phyloP scores from a whole-genome alignment of 1,140 invertebrate species.

The Potamilus streckersoni region DNA sequence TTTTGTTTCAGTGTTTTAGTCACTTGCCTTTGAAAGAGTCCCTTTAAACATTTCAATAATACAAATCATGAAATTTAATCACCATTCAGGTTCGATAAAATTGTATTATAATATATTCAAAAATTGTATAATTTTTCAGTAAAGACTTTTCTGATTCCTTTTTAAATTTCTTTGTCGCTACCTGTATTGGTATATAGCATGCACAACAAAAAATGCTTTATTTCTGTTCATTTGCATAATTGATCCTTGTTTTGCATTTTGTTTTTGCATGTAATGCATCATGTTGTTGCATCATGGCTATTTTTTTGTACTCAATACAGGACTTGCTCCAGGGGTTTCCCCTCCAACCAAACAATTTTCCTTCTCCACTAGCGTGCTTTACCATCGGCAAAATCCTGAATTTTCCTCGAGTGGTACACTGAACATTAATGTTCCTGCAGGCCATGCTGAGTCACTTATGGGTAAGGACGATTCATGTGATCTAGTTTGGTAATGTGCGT shows the following conservation, averaged over 20 bases:
- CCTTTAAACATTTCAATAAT: too few species aligned
- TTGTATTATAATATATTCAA: too few species aligned
- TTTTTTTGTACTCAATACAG: slow-evolving; percentile 38
- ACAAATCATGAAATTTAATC: too few species aligned
- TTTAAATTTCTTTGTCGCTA: too few species aligned
- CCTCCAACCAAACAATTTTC: slow-evolving; percentile 59
- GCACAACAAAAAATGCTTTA: not conserved
- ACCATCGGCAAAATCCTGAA: slow-evolving; percentile 56
- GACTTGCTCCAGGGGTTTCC: slow-evolving; percentile 33
- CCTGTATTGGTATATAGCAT: too few species aligned
- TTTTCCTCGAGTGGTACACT: slow-evolving; percentile 52
- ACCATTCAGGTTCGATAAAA: too few species aligned
- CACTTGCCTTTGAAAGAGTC: too few species aligned
- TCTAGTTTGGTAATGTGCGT: too few species aligned
- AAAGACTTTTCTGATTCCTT: too few species aligned
- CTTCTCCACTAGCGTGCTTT: slow-evolving; percentile 59
- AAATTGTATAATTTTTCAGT: too few species aligned
- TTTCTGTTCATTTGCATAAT: slow-evolving; percentile 9
- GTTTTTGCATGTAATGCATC: slow-evolving; percentile 34
- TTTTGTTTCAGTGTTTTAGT: too few species aligned
- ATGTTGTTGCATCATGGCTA: slow-evolving; percentile 30
- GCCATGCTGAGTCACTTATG: slow-evolving; percentile 52
- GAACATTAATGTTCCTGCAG: slow-evolving; percentile 24
- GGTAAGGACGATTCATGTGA: slow-evolving; percentile 48
- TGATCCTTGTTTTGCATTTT: slow-evolving; percentile 40